Evolutionary conservation across 1,140 invertebrate genomes (phyloP).

Genomic region (Ooceraea biroi): DNA sequence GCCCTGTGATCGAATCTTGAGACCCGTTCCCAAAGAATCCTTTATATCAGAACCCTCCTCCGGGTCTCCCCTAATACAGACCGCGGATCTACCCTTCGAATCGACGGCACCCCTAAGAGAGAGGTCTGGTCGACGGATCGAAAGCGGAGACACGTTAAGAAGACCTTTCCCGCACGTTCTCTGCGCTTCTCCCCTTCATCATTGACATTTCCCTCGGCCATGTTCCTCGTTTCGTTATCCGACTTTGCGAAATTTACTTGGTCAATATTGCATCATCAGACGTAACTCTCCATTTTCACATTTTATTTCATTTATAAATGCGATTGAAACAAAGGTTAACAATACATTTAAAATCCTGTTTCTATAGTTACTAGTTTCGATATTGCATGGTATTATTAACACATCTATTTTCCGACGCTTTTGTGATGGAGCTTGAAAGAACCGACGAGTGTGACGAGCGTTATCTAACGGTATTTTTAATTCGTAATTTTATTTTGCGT

Average conservation of each 20-base stretch:
- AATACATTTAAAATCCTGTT: no score
- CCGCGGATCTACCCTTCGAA: conserved; percentile 75
- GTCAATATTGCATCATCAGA: not conserved
- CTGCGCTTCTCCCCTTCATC: conserved; percentile 4
- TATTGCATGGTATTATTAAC: no score
- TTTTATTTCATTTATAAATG: conserved; percentile 16
- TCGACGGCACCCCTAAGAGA: conserved; percentile 70
- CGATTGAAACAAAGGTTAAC: not conserved
- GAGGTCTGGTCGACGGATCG: conserved; percentile 56
- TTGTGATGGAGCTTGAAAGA: not conserved
- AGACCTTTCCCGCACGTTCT: conserved; percentile 31
- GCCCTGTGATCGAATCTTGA: conserved; percentile 85
- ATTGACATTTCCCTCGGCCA: conserved; percentile 21
- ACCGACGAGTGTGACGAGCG: not conserved
- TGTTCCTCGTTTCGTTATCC: not conserved
- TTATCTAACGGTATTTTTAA: not conserved
- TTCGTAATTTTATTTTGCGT: no score
- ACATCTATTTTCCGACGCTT: not conserved
- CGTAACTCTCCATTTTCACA: not conserved
- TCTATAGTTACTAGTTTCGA: no score
- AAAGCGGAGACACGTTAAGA: conserved; percentile 51
- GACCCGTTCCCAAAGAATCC: conserved; percentile 84
- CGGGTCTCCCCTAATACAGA: conserved; percentile 76
- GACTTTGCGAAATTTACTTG: conserved; percentile 35
- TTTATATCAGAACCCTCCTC: conserved; percentile 81